These are phyloP conservation scores for Phyllotreta striolata DNA, from an alignment of 2,888 invertebrate genomes.

Conservation along the genomic window DNA sequence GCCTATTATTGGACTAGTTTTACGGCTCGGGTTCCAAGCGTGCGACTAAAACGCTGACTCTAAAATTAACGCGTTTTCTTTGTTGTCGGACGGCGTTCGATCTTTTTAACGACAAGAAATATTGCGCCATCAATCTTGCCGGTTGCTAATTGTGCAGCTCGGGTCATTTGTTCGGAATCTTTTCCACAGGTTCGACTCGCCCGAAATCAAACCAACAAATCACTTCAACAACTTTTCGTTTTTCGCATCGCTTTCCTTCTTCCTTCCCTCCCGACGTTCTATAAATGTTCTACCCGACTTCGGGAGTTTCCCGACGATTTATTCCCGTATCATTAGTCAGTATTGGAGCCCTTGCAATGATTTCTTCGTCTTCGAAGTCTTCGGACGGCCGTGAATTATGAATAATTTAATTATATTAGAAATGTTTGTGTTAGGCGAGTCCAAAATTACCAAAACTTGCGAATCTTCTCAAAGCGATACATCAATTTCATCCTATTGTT, in stretches of 20 bases:
- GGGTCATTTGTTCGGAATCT: constrained; percentile 49
- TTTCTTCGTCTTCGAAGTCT: too few relatives aligned
- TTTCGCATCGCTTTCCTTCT: constrained; percentile 22
- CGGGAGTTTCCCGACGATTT: constrained; percentile 5
- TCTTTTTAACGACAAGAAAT: constrained; percentile 51
- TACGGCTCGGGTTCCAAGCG: constrained; percentile 34
- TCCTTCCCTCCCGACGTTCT: constrained; percentile 24
- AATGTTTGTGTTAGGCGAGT: too few relatives aligned
- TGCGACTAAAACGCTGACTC: constrained; percentile 47
- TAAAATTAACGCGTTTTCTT: constrained; percentile 49
- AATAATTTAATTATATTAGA: too few relatives aligned
- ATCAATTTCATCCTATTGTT: constrained; percentile 31
- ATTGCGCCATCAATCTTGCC: constrained; percentile 55
- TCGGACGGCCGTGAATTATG: too few relatives aligned
- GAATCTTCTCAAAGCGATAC: constrained; percentile 4
- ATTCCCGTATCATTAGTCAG: constrained; percentile 15
- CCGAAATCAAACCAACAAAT: constrained; percentile 46
- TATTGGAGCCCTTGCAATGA: neutral
- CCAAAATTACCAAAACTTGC: neutral
- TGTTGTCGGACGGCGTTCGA: constrained; percentile 46
- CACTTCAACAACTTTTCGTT: constrained; percentile 40
- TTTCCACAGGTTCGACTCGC: constrained; percentile 44
- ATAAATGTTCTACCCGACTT: constrained; percentile 29
- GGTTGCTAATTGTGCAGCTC: constrained; percentile 56
- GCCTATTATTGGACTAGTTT: constrained; percentile 38